Evolutionary conservation across 2,888 invertebrate species (phyloP), one percentile per base, ranked within the genome.

Genomic region (Sthenelais limicola): DNA sequence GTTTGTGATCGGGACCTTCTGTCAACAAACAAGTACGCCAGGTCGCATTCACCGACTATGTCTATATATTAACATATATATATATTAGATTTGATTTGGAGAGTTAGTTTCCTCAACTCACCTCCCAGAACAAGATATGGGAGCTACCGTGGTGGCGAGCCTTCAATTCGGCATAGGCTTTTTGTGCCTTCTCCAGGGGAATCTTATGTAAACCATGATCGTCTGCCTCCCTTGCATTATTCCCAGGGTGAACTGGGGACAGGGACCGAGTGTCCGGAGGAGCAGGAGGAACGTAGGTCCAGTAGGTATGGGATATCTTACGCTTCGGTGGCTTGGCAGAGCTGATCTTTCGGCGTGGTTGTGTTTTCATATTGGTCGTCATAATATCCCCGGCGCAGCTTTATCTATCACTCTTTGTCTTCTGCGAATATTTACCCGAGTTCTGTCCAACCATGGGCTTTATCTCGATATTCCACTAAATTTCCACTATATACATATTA

Each of bases 71-170:
- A n/a, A n/a, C n/a, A n/a, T n/a, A n/a, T n/a, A n/a, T n/a, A n/a
- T n/a, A n/a, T n/a, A n/a, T n/a, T n/a, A n/a, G n/a, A n/a, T n/a
- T n/a, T n/a, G n/a, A n/a, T n/a, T n/a, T n/a, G n/a, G n/a, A n/a
- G n/a, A n/a, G n/a, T n/a, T n/a, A n/a, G n/a, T n/a, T n/a, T n/a
- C n/a, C n/a, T n/a, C 15, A 43, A 43, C 56, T 56, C 56, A 56
- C 56, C 56, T 56, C 56, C 56, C 56, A 56, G 56, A 33, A 56
- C 32, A 56, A 33, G 21, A 56, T 32, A 15, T 56, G 33, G 3
- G 56, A 33, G 18, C 30, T 15, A 33, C 21, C 18, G 5, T 32
- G 7, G 30, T 56, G 56, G 15, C 33, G 32, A 3, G n/a, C 28
- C 18, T 24, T 28, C 32, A 56, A 33, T 21, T 56, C 32, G 32